Evolutionary conservation across 2,888 invertebrate species (phyloP).

Genomic region (Xestoiulus laeticollis): DNA sequence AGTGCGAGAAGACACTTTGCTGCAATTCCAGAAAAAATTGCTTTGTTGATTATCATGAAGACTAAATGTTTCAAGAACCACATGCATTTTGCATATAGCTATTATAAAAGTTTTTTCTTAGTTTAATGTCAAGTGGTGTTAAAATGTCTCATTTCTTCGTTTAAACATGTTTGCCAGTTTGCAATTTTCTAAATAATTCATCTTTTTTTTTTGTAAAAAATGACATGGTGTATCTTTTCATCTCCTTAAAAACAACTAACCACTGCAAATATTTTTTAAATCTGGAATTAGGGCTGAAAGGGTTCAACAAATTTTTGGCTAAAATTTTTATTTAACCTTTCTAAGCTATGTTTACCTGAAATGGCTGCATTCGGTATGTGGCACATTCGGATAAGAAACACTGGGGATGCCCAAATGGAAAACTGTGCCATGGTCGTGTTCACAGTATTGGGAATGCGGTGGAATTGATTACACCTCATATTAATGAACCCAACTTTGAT

Average conservation of each 20-base stretch:
- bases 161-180: neutral
- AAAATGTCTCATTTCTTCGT: too few species aligned
- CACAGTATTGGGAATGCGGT: neutral
- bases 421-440: neutral
- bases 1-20: conserved; percentile 8
- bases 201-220: neutral
- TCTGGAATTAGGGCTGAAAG: too few species aligned
- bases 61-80: neutral
- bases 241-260: neutral
- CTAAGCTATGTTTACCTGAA: too few species aligned
- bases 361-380: neutral
- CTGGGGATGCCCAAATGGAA: neutral
- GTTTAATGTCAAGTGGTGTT: neutral
- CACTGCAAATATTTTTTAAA: too few species aligned
- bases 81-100: neutral
- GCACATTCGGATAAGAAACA: neutral
- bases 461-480: neutral
- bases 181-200: neutral
- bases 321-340: neutral
- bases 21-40: neutral
- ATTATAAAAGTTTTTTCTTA: neutral
- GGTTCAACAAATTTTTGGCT: too few species aligned
- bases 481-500: neutral
- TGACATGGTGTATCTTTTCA: neutral
- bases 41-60: neutral